phyloP scores from a whole-genome alignment of 2,888 invertebrate species.

The Lacanobia wlatinum region DNA sequence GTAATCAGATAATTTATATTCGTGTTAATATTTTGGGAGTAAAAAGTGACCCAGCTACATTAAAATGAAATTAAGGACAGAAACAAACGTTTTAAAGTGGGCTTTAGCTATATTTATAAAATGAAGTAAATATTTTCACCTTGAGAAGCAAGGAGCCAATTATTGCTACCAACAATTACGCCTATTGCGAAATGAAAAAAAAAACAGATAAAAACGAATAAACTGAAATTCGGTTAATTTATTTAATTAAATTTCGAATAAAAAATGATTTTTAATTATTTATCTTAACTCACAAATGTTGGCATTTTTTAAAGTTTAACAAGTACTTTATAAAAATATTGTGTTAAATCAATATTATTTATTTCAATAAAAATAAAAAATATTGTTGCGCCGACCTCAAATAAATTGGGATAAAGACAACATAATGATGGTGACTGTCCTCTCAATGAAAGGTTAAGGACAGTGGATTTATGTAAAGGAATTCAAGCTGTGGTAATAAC shows the following conservation, averaged over 20 bases:
- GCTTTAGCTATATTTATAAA: not conserved
- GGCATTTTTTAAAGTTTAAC: not conserved
- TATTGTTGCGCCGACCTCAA: not conserved
- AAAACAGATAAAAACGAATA: too few species aligned
- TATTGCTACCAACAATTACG: too few species aligned
- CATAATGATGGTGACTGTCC: not conserved
- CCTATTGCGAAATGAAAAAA: not conserved
- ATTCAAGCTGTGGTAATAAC: conserved; percentile 80
- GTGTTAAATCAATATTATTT: conserved; percentile 10
- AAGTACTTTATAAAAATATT: not conserved
- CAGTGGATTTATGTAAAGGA: conserved; percentile 24
- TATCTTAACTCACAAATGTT: not conserved
- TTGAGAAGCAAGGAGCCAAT: too few species aligned
- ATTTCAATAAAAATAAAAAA: not conserved
- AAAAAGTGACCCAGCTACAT: not conserved
- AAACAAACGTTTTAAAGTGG: not conserved
- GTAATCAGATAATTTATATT: not conserved
- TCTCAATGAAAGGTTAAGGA: not conserved
- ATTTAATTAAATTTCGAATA: too few species aligned
- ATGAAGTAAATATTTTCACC: not conserved
- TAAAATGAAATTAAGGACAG: not conserved
- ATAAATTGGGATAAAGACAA: not conserved
- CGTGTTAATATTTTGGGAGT: not conserved
- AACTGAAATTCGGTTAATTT: too few species aligned
- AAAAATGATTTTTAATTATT: too few species aligned